These are phyloP conservation scores for Cyclopterus lumpus DNA, from an alignment of 2,797 vertebrate genomes.

Conservation along the genomic window DNA sequence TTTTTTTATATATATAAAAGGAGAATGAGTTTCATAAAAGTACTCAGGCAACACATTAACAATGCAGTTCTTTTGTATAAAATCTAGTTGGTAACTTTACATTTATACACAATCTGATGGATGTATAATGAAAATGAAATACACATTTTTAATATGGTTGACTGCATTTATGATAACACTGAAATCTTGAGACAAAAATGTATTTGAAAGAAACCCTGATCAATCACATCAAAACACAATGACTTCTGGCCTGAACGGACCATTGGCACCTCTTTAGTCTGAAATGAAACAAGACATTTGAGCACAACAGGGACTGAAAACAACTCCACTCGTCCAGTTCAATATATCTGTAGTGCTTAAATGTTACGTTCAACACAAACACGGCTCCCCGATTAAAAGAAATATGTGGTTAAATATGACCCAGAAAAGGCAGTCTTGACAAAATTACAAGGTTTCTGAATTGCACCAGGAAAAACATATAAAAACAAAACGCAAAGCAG, in stretches of 20 bases:
- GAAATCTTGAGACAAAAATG: constrained; percentile 6
- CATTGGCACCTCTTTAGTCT: constrained; percentile 61
- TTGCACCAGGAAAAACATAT: not conserved
- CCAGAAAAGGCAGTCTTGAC: not conserved
- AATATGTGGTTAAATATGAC: constrained; percentile 59
- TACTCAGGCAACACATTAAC: constrained; percentile 25
- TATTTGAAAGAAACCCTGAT: constrained; percentile 22
- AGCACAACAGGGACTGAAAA: constrained; percentile 1
- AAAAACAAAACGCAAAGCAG: constrained; percentile 9
- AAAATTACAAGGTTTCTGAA: not conserved
- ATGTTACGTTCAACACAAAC: constrained; percentile 24
- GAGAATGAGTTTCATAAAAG: constrained; percentile 8
- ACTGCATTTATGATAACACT: constrained; percentile 32
- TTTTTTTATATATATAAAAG: not conserved
- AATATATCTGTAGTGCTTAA: constrained; percentile 15
- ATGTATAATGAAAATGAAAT: constrained; percentile 27
- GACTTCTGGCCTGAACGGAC: constrained; percentile 36
- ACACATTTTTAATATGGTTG: constrained; percentile 41
- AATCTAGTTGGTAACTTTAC: constrained; percentile 71
- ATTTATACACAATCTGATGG: constrained; percentile 60
- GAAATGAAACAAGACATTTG: constrained; percentile 35
- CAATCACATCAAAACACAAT: constrained; percentile 27
- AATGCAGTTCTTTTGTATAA: constrained; percentile 72
- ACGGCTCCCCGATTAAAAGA: constrained; percentile 23
- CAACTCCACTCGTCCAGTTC: not conserved